Percentiles rank a stretch among this genome's conserved stretches.
Conservation (phyloP, 2,888 invertebrate genomes). For the Scaptomyza flava region DNA sequence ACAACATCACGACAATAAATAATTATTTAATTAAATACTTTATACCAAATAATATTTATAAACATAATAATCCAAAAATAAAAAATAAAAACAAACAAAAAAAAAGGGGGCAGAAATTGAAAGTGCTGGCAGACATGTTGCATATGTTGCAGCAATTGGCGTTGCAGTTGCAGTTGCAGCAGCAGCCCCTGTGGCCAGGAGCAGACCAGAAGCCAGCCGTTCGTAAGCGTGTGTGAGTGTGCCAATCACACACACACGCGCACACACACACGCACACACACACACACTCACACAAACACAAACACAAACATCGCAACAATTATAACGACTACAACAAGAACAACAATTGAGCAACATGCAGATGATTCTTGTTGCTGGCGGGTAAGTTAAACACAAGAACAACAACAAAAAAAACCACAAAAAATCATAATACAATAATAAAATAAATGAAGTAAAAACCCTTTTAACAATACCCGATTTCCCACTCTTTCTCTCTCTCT, state of each 20-base stretch:
- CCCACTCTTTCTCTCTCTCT: neutral
- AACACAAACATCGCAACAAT: conserved; percentile 5
- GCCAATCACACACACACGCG: conserved; percentile 19
- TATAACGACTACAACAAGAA: conserved; percentile 4
- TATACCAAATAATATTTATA: neutral
- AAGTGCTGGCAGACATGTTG: conserved; percentile 44
- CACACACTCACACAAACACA: conserved; percentile 19
- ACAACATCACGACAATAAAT: conserved; percentile 35
- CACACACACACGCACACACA: conserved; percentile 2
- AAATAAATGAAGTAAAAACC: too few species aligned
- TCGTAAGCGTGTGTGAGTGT: conserved; percentile 55
- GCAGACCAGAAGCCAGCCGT: conserved; percentile 39
- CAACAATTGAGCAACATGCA: conserved; percentile 78
- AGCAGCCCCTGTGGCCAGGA: conserved; percentile 36
- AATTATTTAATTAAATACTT: conserved; percentile 7
- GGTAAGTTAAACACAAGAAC: conserved; percentile 78
- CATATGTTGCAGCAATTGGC: conserved; percentile 30
- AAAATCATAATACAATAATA: neutral
- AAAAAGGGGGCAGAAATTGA: conserved; percentile 1
- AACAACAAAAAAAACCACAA: neutral
- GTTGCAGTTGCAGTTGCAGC: conserved; percentile 40
- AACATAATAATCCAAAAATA: conserved; percentile 7
- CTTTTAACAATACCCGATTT: neutral
- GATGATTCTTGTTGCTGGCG: conserved; percentile 85
- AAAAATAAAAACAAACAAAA: neutral